Base-by-base conservation (phyloP, 2,888 invertebrate genomes). In the Graphium colonna region DNA sequence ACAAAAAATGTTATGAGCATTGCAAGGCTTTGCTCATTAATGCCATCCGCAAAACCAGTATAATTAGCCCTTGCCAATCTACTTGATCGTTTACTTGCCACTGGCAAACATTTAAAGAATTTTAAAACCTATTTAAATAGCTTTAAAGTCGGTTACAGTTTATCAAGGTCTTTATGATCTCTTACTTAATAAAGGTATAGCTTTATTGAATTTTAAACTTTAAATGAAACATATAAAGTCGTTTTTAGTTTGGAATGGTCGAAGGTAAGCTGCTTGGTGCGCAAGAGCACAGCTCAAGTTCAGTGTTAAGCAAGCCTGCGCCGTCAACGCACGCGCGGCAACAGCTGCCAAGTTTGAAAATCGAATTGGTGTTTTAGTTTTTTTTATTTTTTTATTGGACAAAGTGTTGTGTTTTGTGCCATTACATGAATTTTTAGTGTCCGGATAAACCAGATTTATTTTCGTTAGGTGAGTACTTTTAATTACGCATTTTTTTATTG, bases 271-370 rank as follows among this genome's bases (percentile, higher is more conserved):
- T 66, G 68, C 71, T 59, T 62, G 58, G 65, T 69, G 69, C 79
- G 76, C 78, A 62, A 67, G 68, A 68, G 72, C 67, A 66, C 58
- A 63, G 65, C 65, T 72, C 82, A 83, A 83, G 83, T 84, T 84
- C 83, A 84, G 83, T 84, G 82, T 77, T 82, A 81, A 61, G 61
- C 59, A 63, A 74, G 64, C 75, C 67, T 69, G 73, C 73, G 68
- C 52, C 43, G 60, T 55, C 62, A 56, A 64, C 62, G 75, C 68
- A 73, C 79, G 75, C 65, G 64, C 60, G 58, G 43, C 38, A 5
- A 33, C 9, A 33, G 9, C 59, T 61, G 56, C 33, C 53, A 56
- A 58, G 58, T 63, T 60, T 52, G 60, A 54, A 63, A 62, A 65
- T 56, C 15, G 67, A 69, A 63, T 61, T 62, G 56, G 64, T 64